Conservation (phyloP, 2,113 vertebrate genomes). For the Verasper variegatus region DNA sequence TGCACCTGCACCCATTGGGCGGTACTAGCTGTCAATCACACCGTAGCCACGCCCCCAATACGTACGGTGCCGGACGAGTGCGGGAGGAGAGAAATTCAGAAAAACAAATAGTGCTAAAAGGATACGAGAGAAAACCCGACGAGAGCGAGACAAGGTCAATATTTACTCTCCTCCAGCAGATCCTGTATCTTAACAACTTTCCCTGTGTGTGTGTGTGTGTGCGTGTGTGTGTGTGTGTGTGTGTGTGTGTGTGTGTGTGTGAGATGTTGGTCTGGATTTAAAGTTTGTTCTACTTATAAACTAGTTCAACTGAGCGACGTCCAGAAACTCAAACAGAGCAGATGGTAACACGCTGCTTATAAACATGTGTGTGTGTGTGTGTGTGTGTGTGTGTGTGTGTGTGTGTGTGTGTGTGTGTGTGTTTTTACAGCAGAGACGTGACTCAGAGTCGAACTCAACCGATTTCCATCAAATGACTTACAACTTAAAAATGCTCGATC, state of each 20-base stretch:
- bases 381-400: no score
- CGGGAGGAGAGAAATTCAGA: background rate
- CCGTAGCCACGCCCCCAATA: no score
- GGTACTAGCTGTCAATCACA: no score
- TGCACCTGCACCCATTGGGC: no score
- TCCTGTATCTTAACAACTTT: conserved; percentile 36
- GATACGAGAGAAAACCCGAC: background rate
- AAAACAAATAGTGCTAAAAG: background rate
- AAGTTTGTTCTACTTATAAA: no score
- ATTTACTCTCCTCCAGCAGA: conserved; percentile 59
- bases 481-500: no score
- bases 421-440: background rate
- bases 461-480: no score
- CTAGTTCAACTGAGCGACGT: no score
- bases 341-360: no score
- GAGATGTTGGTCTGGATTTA: background rate
- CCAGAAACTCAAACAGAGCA: no score
- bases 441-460: no score
- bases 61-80: no score
- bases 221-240: background rate
- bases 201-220: conserved; percentile 1
- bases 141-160: conserved; percentile 37
- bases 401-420: background rate
- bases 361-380: background rate
- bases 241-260: background rate